These are phyloP conservation scores for Melozone crissalis DNA, from an alignment of 2,113 vertebrate genomes.

Conservation along the genomic window DNA sequence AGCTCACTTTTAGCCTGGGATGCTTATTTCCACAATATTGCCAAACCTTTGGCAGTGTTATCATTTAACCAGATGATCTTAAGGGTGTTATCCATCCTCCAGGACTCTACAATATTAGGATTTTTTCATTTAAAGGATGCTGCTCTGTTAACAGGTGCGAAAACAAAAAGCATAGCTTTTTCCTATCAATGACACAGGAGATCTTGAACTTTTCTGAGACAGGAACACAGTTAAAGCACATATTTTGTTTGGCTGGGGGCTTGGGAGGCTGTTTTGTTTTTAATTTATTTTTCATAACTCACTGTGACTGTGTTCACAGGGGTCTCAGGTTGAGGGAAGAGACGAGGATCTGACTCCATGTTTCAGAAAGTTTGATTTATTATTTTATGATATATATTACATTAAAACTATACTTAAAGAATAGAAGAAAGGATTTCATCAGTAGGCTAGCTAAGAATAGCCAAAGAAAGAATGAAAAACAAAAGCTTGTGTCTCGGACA, in stretches of 20 bases:
- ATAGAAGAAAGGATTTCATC: too few species aligned
- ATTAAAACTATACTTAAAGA: too few species aligned
- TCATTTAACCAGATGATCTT: not conserved
- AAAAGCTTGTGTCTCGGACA: too few species aligned
- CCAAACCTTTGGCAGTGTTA: not conserved
- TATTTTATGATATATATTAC: too few species aligned
- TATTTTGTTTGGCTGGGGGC: not conserved
- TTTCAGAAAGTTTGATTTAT: too few species aligned
- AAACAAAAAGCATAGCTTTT: not conserved
- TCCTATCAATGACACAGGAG: not conserved
- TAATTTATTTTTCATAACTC: not conserved
- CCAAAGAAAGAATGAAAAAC: too few species aligned
- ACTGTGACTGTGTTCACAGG: too few species aligned
- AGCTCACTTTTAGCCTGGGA: not conserved
- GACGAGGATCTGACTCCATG: too few species aligned
- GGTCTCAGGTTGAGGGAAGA: too few species aligned
- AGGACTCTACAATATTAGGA: not conserved
- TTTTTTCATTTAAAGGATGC: not conserved
- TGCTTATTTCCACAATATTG: not conserved
- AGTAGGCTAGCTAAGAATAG: too few species aligned
- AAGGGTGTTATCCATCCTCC: not conserved
- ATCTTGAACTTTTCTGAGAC: not conserved
- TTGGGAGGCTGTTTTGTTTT: fast-evolving
- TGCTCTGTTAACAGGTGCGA: not conserved
- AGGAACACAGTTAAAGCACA: not conserved